Percentiles rank a stretch among this genome's conserved stretches.
Conservation (phyloP, 2,113 vertebrate species). For the Rousettus leschenaultii region DNA sequence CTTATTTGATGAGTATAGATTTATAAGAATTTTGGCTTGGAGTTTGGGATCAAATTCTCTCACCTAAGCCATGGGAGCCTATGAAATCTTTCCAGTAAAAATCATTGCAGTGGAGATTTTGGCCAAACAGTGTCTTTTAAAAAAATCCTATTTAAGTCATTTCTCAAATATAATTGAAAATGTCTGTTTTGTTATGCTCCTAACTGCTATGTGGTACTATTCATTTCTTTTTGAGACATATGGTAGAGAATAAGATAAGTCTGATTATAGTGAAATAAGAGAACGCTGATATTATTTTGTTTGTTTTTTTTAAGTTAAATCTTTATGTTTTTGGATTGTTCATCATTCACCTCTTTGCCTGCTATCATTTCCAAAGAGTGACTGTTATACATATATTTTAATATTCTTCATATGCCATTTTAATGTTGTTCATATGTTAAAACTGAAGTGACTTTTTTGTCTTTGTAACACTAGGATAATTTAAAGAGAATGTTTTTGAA, state of each 20-base stretch:
- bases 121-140: not conserved
- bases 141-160: not conserved
- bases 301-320: slow-evolving; percentile 21
- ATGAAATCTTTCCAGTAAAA: slow-evolving; percentile 63
- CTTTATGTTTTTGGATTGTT: slow-evolving; percentile 42
- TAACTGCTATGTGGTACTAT: not conserved
- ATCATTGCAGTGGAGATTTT: slow-evolving; percentile 11
- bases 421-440: slow-evolving; percentile 69
- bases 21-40: slow-evolving; percentile 39
- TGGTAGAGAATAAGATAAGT: slow-evolving; percentile 35
- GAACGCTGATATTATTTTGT: slow-evolving; percentile 30
- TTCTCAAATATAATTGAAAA: slow-evolving; percentile 38
- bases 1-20: slow-evolving; percentile 32
- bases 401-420: slow-evolving; percentile 60
- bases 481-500: slow-evolving; percentile 76
- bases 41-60: slow-evolving; percentile 17
- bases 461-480: slow-evolving; percentile 60
- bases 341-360: not conserved
- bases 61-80: slow-evolving; percentile 35
- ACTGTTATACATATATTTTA: slow-evolving; percentile 50
- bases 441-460: slow-evolving; percentile 68
- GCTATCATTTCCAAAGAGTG: slow-evolving; percentile 64
- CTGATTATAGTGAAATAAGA: slow-evolving; percentile 38
- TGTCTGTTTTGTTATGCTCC: not conserved
- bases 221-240: slow-evolving; percentile 19